Evolutionary conservation across 2,797 vertebrate genomes (phyloP), one percentile per base, ranked within the genome.

Genomic region (Crocidura indochinensis): DNA sequence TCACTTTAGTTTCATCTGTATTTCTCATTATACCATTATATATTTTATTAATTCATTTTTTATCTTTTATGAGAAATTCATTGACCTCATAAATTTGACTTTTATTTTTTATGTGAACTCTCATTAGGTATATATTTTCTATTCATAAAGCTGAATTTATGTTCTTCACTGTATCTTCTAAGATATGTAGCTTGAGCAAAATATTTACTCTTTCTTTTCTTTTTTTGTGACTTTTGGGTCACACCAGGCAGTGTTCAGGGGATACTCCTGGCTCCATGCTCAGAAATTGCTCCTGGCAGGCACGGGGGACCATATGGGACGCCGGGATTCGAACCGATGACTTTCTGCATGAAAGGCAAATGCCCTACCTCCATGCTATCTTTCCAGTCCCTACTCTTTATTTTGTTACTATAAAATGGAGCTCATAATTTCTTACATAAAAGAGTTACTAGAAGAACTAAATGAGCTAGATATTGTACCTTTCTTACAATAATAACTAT

Each of bases 361-460:
- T n/a, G n/a, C n/a, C n/a, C n/a, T n/a, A n/a, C n/a, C n/a, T n/a
- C n/a, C n/a, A n/a, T n/a, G n/a, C n/a, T n/a, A n/a, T n/a, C n/a
- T n/a, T n/a, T n/a, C n/a, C n/a, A n/a, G n/a, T n/a, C n/a, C n/a
- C n/a, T n/a, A n/a, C n/a, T n/a, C n/a, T n/a, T n/a, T 65, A 53
- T 84, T 74, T 71, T 29, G 44, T 80, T 72, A 24, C 26, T 79
- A 20, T 47, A 62, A 90, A 87, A 71, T 17, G 8, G 6, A 81
- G 53, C 47, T 27, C n/a, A 62, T 27, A 15, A 3, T 60, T 20
- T 82, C 2, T 24, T 20, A 17, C 17, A 10, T 12, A 14, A 53
- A 53, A 64, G 5, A 29, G 7, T 38, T 53, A 53, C 3, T n/a
- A 10, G 15, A 10, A 87, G 26, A 44, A 53, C 20, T 68, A 71